These are phyloP conservation scores for Tuberolachnus salignus DNA, from an alignment of 2,888 invertebrate genomes.

Conservation along the genomic window DNA sequence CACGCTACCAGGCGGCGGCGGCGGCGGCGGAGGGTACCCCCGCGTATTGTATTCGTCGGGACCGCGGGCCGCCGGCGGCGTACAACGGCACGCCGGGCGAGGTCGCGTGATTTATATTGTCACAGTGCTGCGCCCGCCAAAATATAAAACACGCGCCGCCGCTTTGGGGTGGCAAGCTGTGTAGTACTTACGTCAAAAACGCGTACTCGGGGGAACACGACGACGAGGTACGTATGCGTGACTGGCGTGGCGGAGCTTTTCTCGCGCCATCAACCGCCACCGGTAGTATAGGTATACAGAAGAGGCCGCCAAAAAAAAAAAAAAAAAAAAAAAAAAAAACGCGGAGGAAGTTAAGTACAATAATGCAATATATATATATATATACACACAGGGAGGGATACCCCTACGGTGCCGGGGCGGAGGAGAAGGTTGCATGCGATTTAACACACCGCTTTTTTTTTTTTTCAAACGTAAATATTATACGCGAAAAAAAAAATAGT, in stretches of 20 bases:
- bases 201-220: neutral
- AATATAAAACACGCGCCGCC: neutral
- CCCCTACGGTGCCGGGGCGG: neutral
- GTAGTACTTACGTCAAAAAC: neutral
- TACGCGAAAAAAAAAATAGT: neutral
- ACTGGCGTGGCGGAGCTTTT: neutral
- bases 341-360: too few species aligned
- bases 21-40: too few species aligned
- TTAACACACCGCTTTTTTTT: neutral
- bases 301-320: neutral
- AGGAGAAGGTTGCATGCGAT: neutral
- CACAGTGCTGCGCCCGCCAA: neutral
- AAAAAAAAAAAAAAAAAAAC: too few species aligned
- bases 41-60: too few species aligned
- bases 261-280: neutral
- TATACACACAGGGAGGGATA: too few species aligned
- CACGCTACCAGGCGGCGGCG: too few species aligned
- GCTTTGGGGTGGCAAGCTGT: neutral
- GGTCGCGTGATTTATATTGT: conserved; percentile 14
- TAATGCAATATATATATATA: too few species aligned
- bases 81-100: neutral
- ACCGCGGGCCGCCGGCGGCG: neutral
- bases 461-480: neutral
- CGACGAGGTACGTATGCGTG: neutral
- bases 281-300: neutral